Conservation (phyloP, 53 echinoderm and acorn worm species). For the Astropecten irregularis region DNA sequence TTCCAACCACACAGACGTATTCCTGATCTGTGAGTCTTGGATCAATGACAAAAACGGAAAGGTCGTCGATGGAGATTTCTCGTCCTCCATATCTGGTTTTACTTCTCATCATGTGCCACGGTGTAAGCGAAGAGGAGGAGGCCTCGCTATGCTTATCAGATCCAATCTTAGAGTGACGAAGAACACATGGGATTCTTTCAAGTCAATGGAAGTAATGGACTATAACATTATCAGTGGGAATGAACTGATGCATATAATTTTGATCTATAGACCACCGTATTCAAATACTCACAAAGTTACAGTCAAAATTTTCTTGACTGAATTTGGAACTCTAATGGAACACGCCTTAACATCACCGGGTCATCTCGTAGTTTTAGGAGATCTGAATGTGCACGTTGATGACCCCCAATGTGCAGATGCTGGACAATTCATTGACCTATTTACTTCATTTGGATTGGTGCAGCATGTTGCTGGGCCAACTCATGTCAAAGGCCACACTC, state of each 20-base stretch:
- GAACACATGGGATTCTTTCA: conserved; percentile 13
- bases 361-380: no score
- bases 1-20: conserved; percentile 12
- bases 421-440: no score
- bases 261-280: no score
- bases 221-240: not conserved
- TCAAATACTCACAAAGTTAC: conserved; percentile 10
- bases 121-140: conserved; percentile 10
- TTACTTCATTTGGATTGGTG: no score
- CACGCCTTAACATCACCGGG: no score
- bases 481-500: no score
- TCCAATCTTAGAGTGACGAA: not conserved
- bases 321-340: conserved; percentile 28
- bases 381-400: no score
- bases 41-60: conserved; percentile 1
- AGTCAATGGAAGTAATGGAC: conserved; percentile 21
- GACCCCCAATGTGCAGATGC: no score
- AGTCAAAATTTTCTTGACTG: not conserved
- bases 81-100: conserved; percentile 8
- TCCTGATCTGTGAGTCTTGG: conserved; percentile 10
- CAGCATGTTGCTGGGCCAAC: no score
- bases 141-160: not conserved
- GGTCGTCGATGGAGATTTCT: not conserved
- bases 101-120: conserved; percentile 20
- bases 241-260: not conserved